Evolutionary conservation across 1,140 invertebrate species (phyloP).

Genomic region (Euura lappo): DNA sequence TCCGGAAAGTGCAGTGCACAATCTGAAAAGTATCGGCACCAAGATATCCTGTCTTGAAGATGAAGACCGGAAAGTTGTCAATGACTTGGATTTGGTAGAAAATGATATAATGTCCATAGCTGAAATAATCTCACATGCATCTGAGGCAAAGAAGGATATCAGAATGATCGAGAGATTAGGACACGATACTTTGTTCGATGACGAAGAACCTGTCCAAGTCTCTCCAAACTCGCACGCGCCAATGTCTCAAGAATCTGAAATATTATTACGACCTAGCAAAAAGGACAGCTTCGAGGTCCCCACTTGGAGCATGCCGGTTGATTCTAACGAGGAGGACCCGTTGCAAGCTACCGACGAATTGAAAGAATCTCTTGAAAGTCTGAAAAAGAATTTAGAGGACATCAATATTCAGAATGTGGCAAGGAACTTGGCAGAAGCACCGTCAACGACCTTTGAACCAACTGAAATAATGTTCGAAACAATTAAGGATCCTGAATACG

Average conservation of each 20-base stretch:
- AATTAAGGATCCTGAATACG: constrained; percentile 51
- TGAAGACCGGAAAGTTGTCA: constrained; percentile 38
- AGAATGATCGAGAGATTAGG: neutral
- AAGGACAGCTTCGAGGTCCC: neutral
- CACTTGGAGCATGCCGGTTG: neutral
- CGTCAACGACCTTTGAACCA: neutral
- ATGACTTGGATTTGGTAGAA: constrained; percentile 39
- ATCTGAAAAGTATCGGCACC: constrained; percentile 34
- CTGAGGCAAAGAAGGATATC: neutral
- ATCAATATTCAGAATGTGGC: neutral
- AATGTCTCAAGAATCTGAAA: neutral
- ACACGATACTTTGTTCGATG: neutral
- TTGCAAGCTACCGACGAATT: neutral
- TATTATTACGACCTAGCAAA: neutral
- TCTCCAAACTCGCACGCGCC: neutral
- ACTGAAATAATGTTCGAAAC: neutral
- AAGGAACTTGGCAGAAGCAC: neutral
- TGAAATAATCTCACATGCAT: neutral
- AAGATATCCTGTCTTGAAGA: constrained; percentile 41
- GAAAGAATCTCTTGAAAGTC: neutral
- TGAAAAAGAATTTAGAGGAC: neutral
- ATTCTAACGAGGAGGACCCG: neutral
- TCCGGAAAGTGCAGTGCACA: constrained; percentile 32
- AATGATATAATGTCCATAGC: constrained; percentile 36
- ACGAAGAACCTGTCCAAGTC: neutral